Evolutionary conservation across 2,888 invertebrate species (phyloP).

Genomic region (Lasioglossum lativentre): DNA sequence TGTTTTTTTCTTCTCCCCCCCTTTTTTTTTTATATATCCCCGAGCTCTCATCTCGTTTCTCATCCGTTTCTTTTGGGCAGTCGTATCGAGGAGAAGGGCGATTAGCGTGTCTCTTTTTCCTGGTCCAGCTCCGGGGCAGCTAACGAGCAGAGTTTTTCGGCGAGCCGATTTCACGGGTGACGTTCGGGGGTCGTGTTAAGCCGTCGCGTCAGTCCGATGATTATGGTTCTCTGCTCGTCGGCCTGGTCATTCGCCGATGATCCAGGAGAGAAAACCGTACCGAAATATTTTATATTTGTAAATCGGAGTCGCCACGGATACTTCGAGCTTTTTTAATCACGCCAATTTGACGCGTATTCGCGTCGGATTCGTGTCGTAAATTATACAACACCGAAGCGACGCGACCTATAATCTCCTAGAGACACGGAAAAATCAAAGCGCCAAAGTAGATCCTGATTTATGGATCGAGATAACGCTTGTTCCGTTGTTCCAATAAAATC

Average conservation of each 20-base stretch:
- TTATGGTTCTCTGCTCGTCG: constrained; percentile 26
- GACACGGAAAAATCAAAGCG: not conserved
- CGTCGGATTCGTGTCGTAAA: not conserved
- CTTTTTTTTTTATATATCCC: not conserved
- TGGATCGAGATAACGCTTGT: constrained; percentile 20
- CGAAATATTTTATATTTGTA: not conserved
- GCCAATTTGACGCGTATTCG: not conserved
- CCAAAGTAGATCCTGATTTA: constrained; percentile 21
- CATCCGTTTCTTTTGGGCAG: not conserved
- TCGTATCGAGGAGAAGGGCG: constrained; percentile 6
- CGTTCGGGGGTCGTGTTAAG: constrained; percentile 32
- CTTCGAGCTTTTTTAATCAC: too few relatives aligned
- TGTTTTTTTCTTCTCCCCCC: not conserved
- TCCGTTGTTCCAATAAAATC: constrained; percentile 13
- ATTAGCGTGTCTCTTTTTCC: constrained; percentile 47
- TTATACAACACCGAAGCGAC: not conserved
- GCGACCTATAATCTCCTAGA: not conserved
- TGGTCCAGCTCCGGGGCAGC: not conserved
- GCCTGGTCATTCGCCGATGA: not conserved
- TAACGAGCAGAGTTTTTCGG: constrained; percentile 55
- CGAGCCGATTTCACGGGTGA: constrained; percentile 42
- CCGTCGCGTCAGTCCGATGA: constrained; percentile 9
- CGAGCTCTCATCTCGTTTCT: not conserved
- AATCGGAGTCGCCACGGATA: too few relatives aligned
- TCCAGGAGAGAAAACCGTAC: constrained; percentile 7